Base-by-base conservation (phyloP, 2,888 invertebrate species). In the Deilephila porcellus region DNA sequence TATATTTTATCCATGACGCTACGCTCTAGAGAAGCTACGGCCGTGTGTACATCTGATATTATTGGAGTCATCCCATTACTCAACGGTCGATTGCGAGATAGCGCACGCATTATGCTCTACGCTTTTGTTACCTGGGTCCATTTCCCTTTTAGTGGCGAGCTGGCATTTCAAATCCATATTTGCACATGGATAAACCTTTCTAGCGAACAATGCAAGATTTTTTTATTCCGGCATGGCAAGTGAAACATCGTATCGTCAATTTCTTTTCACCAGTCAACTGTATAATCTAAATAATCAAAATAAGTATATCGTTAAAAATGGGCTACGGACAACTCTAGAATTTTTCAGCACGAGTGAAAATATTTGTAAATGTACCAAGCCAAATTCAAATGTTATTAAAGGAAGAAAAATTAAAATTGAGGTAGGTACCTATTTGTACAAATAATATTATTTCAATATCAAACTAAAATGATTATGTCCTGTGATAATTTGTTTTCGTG, bases 61-160 rank as follows among this genome's bases (percentile, higher is more conserved):
- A 85, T 85, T 86, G 85, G 84, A 87, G 84, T 84, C 82, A 85
- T 84, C 89, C 89, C 89, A 89, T 91, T 89, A 91, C 89, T 90
- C 85, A 84, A 73, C 73, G 73, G 76, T 75, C 79, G 87, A 90
- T 90, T 86, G 86, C 78, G 84, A 88, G 88, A 90, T 89, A 89
- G 85, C 82, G 85, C 86, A 90, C 86, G 90, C 86, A 86, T 86
- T 86, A 86, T 86, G 78, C 81, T 80, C 64, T n/a, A 63, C 71
- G 78, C 81, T 78, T 82, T 87, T 90, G 90, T 88, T 86, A 80
- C 75, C 79, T 80, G 78, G 76, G 80, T 77, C 80, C 79, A 82
- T 86, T 85, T 84, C 79, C 79, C 82, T 81, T 84, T 84, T 83
- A 80, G 82, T 80, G 78, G 76, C 64, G 45, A 52, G 67, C 25